These are phyloP conservation scores for Ctena decussata DNA, from an alignment of 2,888 invertebrate species.

Conservation along the genomic window DNA sequence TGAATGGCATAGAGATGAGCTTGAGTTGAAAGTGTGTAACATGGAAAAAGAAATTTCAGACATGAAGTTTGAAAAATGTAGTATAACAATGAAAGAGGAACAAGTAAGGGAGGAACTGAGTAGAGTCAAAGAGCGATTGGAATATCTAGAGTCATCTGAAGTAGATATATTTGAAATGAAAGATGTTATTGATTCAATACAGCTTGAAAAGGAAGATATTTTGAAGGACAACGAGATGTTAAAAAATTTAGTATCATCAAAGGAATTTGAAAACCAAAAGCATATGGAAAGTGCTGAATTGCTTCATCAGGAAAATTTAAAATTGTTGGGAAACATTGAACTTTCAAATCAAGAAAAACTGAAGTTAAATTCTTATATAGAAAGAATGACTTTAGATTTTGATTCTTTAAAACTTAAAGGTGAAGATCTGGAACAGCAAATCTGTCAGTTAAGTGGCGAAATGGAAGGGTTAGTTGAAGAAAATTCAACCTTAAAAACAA, in stretches of 20 bases:
- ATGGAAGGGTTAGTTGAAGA: constrained; percentile 54
- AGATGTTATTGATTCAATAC: constrained; percentile 54
- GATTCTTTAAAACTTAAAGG: constrained; percentile 12
- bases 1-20: constrained; percentile 55
- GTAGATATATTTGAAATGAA: constrained; percentile 63
- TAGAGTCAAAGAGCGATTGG: constrained; percentile 52
- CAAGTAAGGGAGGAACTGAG: constrained; percentile 52
- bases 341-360: constrained; percentile 12
- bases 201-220: constrained; percentile 55
- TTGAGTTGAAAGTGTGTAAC: constrained; percentile 25
- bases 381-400: constrained; percentile 14
- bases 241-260: constrained; percentile 34
- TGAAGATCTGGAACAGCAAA: constrained; percentile 44
- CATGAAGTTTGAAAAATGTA: constrained; percentile 44
- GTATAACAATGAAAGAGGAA: constrained; percentile 41
- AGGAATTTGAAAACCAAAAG: constrained; percentile 51
- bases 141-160: constrained; percentile 58
- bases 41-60: constrained; percentile 44
- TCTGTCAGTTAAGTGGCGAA: constrained; percentile 44
- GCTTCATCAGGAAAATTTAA: constrained; percentile 54
- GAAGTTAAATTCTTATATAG: not conserved
- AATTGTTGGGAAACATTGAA: constrained; percentile 27
- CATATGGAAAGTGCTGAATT: constrained; percentile 41
- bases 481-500: constrained; percentile 59
- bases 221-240: constrained; percentile 59